Percentiles rank a stretch among this genome's conserved stretches.
Evolutionary conservation across 2,888 invertebrate species (phyloP).

Genomic region (Parnassius glacialis): DNA sequence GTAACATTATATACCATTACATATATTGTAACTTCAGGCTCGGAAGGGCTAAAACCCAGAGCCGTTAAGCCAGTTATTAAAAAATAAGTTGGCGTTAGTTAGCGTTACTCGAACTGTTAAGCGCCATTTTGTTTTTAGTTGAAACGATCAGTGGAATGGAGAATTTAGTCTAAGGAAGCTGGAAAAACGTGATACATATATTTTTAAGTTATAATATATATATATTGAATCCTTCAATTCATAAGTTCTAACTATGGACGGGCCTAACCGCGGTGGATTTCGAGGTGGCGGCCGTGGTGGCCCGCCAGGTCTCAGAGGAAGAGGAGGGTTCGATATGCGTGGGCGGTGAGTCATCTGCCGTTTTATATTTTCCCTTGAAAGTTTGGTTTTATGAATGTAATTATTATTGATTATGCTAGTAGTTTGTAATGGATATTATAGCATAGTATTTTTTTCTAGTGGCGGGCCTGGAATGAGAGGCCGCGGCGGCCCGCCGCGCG

Average conservation of each 20-base stretch:
- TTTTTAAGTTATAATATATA: no score
- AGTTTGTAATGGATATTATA: not conserved
- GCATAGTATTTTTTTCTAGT: conserved; percentile 28
- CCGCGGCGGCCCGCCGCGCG: conserved; percentile 50
- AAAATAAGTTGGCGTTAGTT: no score
- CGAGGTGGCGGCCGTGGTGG: conserved; percentile 72
- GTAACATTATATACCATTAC: no score
- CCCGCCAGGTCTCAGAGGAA: conserved; percentile 63
- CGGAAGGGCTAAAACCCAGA: no score
- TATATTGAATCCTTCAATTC: not conserved
- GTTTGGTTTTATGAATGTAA: no score
- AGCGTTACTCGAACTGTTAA: no score
- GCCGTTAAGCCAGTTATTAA: no score
- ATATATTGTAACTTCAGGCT: no score
- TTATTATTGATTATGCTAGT: not conserved
- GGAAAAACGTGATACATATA: no score
- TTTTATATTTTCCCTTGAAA: not conserved
- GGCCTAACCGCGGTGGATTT: conserved; percentile 60
- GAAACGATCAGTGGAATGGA: no score
- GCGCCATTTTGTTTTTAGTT: no score
- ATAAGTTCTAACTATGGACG: conserved; percentile 46
- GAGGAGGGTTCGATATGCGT: conserved; percentile 73
- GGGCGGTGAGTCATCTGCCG: conserved; percentile 57
- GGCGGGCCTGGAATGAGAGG: conserved; percentile 72
- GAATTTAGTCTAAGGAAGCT: no score